These are phyloP conservation scores for Luffia ferchaultella DNA, from an alignment of 2,888 invertebrate genomes.

Conservation along the genomic window DNA sequence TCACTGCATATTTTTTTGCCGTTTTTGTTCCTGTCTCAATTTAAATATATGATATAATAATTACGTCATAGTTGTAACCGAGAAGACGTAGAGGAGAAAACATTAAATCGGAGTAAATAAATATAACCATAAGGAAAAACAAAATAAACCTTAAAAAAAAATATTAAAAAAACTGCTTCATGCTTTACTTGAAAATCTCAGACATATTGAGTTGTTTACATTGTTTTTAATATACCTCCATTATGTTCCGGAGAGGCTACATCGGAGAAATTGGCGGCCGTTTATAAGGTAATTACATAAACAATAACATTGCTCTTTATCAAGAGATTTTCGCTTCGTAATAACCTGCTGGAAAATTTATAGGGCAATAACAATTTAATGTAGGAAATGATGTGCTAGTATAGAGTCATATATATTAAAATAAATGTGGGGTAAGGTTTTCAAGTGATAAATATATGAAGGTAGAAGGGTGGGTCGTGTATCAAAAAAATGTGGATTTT, in stretches of 20 bases:
- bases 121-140: too few relatives aligned
- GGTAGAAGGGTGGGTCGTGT: not conserved
- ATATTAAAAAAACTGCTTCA: too few relatives aligned
- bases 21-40: too few relatives aligned
- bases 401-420: slow-evolving; percentile 30
- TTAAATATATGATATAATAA: too few relatives aligned
- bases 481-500: not conserved
- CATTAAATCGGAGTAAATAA: too few relatives aligned
- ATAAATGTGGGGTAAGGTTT: slow-evolving; percentile 27
- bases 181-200: too few relatives aligned
- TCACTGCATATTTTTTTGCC: too few relatives aligned
- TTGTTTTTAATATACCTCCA: not conserved
- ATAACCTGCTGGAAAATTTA: slow-evolving; percentile 31
- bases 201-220: too few relatives aligned
- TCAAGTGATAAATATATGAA: not conserved
- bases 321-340: slow-evolving; percentile 15
- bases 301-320: slow-evolving; percentile 11
- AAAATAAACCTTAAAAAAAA: too few relatives aligned
- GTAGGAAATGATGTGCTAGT: slow-evolving; percentile 28
- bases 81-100: too few relatives aligned
- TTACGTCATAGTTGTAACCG: too few relatives aligned
- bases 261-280: not conserved
- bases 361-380: slow-evolving; percentile 36
- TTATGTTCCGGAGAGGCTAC: not conserved
- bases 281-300: not conserved